These are phyloP conservation scores for Gerris lacustris DNA, from an alignment of 2,888 invertebrate genomes.

Conservation along the genomic window DNA sequence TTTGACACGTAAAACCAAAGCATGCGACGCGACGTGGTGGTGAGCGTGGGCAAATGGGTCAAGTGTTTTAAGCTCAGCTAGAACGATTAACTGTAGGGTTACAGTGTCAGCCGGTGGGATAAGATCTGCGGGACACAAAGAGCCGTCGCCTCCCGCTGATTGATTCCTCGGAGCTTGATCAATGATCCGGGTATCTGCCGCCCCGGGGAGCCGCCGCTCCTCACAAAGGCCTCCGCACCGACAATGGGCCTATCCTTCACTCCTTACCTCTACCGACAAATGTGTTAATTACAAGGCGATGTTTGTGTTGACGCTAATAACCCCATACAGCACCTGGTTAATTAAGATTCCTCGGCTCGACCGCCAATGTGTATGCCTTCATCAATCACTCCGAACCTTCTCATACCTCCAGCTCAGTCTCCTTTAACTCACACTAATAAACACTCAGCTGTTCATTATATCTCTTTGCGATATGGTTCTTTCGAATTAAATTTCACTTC, in stretches of 20 bases:
- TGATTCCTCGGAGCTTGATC: not conserved
- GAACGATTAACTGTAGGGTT: not conserved
- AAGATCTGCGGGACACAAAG: not conserved
- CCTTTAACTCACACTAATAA: too few species aligned
- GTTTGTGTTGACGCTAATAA: constrained; percentile 24
- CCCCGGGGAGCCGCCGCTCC: not conserved
- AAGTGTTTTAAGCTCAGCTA: not conserved
- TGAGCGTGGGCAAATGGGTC: not conserved
- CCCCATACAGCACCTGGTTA: constrained; percentile 23
- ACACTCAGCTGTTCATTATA: too few species aligned
- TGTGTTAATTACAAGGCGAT: constrained; percentile 15
- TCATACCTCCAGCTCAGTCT: not conserved
- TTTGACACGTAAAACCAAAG: not conserved
- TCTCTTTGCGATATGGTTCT: too few species aligned
- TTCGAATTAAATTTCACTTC: too few species aligned
- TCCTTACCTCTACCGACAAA: constrained; percentile 8
- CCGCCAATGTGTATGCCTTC: constrained; percentile 7
- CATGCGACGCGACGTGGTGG: not conserved
- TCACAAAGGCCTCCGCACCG: not conserved
- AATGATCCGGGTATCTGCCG: constrained; percentile 3
- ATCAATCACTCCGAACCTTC: not conserved
- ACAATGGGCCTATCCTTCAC: not conserved
- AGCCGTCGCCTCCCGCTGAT: constrained; percentile 1
- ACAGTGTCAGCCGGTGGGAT: not conserved
- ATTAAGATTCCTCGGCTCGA: constrained; percentile 20